phyloP scores from a whole-genome alignment of 1,140 invertebrate species.

The silkworm (Bombyx mori) region DNA sequence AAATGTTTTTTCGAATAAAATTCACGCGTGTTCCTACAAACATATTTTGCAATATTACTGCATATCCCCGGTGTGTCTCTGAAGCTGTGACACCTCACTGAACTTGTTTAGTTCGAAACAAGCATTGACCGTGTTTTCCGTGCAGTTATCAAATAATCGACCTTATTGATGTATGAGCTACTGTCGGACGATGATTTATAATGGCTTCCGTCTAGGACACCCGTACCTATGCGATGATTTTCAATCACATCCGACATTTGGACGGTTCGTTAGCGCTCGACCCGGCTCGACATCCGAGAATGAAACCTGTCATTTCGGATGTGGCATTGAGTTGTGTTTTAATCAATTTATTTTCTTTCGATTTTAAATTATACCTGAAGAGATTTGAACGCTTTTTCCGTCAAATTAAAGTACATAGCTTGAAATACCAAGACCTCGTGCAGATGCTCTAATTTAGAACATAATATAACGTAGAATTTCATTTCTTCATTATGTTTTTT shows the following conservation, averaged over 20 bases:
- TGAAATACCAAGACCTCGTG: too few relatives aligned
- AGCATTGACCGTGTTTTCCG: slow-evolving; percentile 34
- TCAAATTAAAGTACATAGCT: too few relatives aligned
- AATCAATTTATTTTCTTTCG: not conserved
- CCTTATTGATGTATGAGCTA: slow-evolving; percentile 63
- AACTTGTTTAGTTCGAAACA: slow-evolving; percentile 22
- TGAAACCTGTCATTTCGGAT: slow-evolving; percentile 16
- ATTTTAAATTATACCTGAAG: not conserved
- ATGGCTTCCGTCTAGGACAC: slow-evolving; percentile 65
- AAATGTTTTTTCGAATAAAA: too few relatives aligned
- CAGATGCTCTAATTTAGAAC: too few relatives aligned
- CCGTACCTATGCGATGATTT: slow-evolving; percentile 62
- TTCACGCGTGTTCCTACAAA: too few relatives aligned
- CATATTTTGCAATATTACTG: too few relatives aligned
- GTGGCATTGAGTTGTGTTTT: slow-evolving; percentile 15
- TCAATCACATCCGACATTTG: slow-evolving; percentile 57
- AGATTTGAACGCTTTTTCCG: too few relatives aligned
- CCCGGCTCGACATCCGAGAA: slow-evolving; percentile 33
- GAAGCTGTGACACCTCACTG: not conserved
- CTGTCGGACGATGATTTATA: slow-evolving; percentile 63
- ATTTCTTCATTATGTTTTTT: too few relatives aligned
- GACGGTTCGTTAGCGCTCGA: slow-evolving; percentile 56
- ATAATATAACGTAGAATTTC: too few relatives aligned
- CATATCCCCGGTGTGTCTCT: too few relatives aligned
- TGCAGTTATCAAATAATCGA: slow-evolving; percentile 63